These are phyloP conservation scores for Catharus ustulatus DNA, from an alignment of 2,797 vertebrate genomes.

Conservation along the genomic window DNA sequence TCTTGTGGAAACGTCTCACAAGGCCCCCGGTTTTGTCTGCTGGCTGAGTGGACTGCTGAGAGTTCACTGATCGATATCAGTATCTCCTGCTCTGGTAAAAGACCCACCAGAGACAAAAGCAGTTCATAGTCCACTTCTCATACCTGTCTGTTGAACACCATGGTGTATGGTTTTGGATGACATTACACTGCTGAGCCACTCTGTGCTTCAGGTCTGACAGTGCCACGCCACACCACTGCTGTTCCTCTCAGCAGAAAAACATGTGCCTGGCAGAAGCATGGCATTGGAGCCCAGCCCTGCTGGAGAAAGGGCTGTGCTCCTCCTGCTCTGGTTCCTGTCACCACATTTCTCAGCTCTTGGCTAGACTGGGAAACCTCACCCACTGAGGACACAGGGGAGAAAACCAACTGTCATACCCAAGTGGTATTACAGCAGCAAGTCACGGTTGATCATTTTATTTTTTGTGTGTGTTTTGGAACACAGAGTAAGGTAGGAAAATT, in stretches of 20 bases:
- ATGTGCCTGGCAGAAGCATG: accelerated
- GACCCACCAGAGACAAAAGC: too few relatives aligned
- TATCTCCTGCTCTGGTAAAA: too few relatives aligned
- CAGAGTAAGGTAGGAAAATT: neutral
- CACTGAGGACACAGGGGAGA: neutral
- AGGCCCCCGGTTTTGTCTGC: too few relatives aligned
- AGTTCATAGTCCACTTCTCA: neutral
- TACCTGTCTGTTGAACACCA: neutral
- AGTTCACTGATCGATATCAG: too few relatives aligned
- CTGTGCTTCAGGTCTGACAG: neutral
- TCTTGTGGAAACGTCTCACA: too few relatives aligned
- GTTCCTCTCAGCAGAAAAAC: neutral
- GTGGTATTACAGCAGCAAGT: neutral
- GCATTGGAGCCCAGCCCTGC: neutral
- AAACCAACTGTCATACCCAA: neutral
- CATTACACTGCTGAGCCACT: neutral
- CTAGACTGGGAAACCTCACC: neutral
- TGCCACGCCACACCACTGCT: neutral
- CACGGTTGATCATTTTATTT: neutral
- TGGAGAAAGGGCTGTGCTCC: neutral
- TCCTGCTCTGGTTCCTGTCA: neutral
- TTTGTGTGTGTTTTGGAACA: neutral
- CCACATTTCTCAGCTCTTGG: neutral
- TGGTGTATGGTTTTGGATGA: neutral
- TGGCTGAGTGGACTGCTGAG: too few relatives aligned